Percentiles rank a stretch among this genome's conserved stretches.
phyloP scores from a whole-genome alignment of 2,888 invertebrate species.

The Phaonia tiefii region DNA sequence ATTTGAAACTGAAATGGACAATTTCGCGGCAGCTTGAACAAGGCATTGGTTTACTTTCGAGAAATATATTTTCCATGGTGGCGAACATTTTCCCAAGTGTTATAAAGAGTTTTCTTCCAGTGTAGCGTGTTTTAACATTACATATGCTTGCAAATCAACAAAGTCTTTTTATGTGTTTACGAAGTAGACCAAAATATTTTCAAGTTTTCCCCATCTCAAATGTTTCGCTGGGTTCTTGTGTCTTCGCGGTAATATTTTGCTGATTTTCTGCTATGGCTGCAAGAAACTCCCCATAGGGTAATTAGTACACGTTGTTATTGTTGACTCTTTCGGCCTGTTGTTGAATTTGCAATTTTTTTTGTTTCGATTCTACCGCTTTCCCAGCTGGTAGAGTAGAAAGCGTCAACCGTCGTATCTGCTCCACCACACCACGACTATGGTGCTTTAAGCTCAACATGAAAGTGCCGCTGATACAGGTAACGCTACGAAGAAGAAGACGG shows the following conservation, averaged over 20 bases:
- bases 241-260: slow-evolving; percentile 9
- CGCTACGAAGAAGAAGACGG: slow-evolving; percentile 20
- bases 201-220: too few relatives aligned
- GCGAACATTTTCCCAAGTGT: too few relatives aligned
- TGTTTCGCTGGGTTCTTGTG: background rate
- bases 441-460: slow-evolving; percentile 53
- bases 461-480: slow-evolving; percentile 63
- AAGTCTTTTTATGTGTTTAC: too few relatives aligned
- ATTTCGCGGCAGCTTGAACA: too few relatives aligned
- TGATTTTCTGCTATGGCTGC: slow-evolving; percentile 43
- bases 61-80: too few relatives aligned
- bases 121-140: too few relatives aligned
- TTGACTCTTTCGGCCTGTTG: slow-evolving; percentile 56
- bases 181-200: too few relatives aligned
- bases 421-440: background rate
- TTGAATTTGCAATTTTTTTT: slow-evolving; percentile 47
- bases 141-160: too few relatives aligned
- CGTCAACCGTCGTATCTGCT: slow-evolving; percentile 34
- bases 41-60: too few relatives aligned
- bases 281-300: slow-evolving; percentile 76
- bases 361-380: slow-evolving; percentile 10
- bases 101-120: too few relatives aligned
- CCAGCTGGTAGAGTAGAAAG: slow-evolving; percentile 53
- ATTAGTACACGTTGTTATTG: slow-evolving; percentile 71
- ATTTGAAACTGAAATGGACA: too few relatives aligned